A percentile compares a stretch with the other conserved stretches of the same genome.
phyloP scores from a whole-genome alignment of 2,113 vertebrate genomes.

The Lophotis ruficrista region DNA sequence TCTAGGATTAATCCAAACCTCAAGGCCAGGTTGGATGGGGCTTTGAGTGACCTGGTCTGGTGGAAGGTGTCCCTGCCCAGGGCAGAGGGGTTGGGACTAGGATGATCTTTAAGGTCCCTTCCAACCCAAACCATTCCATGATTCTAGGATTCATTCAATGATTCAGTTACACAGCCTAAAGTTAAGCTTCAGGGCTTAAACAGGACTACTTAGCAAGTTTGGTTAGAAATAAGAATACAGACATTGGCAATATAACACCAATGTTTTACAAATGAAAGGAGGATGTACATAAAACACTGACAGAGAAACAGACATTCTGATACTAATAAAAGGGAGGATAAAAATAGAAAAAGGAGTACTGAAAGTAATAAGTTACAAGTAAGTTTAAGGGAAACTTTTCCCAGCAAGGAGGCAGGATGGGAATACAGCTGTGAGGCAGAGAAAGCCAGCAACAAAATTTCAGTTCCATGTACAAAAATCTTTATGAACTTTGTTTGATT shows the following conservation, averaged over 20 bases:
- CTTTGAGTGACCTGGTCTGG: no score
- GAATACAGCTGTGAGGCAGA: not conserved
- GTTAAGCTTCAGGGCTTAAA: not conserved
- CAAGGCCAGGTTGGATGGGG: no score
- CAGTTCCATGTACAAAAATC: not conserved
- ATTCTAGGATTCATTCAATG: no score
- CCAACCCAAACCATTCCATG: no score
- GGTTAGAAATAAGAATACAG: not conserved
- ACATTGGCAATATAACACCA: not conserved
- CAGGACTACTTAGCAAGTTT: not conserved
- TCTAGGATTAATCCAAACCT: not conserved
- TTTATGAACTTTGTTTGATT: not conserved
- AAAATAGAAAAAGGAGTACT: not conserved
- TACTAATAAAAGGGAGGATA: not conserved
- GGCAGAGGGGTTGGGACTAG: no score
- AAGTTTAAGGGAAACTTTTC: not conserved
- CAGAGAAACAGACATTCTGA: not conserved
- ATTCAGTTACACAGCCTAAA: not conserved
- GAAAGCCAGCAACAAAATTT: not conserved
- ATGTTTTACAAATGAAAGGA: not conserved
- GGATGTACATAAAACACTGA: not conserved
- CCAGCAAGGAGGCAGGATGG: not conserved
- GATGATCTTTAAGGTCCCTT: no score
- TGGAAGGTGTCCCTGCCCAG: no score
- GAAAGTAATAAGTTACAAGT: rapidly evolving